phyloP scores from a whole-genome alignment of 2,888 invertebrate species.

The Lamellibrachia satsuma region DNA sequence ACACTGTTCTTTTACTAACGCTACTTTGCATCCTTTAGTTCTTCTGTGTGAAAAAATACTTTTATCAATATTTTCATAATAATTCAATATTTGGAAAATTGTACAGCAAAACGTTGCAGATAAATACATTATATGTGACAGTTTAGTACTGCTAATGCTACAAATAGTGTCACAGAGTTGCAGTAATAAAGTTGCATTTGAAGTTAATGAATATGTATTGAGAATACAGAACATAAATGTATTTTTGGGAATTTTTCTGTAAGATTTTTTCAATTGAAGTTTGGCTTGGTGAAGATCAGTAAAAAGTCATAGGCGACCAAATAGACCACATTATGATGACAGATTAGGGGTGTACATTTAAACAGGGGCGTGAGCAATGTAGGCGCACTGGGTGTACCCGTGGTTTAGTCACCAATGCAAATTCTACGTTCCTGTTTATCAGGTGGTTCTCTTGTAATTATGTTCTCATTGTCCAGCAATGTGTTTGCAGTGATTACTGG shows the following conservation, averaged over 20 bases:
- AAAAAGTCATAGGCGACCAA: not conserved
- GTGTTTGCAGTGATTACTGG: conserved; percentile 17
- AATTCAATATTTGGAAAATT: too few relatives aligned
- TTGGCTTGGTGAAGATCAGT: not conserved
- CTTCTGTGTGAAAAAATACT: too few relatives aligned
- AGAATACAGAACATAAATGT: not conserved
- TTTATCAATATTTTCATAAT: too few relatives aligned
- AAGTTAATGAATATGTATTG: too few relatives aligned
- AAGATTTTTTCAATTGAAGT: not conserved
- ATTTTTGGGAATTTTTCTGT: not conserved
- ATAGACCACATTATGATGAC: not conserved
- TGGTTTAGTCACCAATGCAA: not conserved
- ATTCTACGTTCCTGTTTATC: not conserved
- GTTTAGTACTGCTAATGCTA: too few relatives aligned
- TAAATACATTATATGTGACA: too few relatives aligned
- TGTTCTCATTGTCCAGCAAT: not conserved
- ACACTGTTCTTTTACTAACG: too few relatives aligned
- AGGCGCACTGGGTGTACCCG: not conserved
- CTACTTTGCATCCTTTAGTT: too few relatives aligned
- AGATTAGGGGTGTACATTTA: not conserved
- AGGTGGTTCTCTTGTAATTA: not conserved
- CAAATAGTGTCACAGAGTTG: too few relatives aligned
- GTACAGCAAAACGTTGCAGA: too few relatives aligned
- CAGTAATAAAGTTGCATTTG: too few relatives aligned
- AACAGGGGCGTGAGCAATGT: not conserved